phyloP scores from a whole-genome alignment of 2,113 vertebrate genomes.

The Reinhardtius hippoglossoides region DNA sequence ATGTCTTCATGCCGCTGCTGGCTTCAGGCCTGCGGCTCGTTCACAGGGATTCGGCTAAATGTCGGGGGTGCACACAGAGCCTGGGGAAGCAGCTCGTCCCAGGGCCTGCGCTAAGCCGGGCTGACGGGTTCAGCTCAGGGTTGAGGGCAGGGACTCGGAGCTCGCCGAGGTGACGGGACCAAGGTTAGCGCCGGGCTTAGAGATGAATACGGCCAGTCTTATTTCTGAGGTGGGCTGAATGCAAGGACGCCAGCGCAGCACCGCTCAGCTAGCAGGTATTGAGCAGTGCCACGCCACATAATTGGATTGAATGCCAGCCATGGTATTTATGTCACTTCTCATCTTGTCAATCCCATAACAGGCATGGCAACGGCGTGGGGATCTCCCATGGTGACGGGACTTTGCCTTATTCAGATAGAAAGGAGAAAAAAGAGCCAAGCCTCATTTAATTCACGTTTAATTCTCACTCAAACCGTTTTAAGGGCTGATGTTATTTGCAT shows the following conservation, averaged over 20 bases:
- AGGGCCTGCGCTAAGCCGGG: slow-evolving; percentile 88
- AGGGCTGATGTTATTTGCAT: slow-evolving; percentile 96
- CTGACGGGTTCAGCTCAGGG: slow-evolving; percentile 91
- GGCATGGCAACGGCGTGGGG: slow-evolving; percentile 90
- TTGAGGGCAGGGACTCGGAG: slow-evolving; percentile 86
- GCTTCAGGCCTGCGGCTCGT: too few relatives aligned
- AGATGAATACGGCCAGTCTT: slow-evolving; percentile 75
- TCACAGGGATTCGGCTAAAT: too few relatives aligned
- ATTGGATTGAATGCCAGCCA: slow-evolving; percentile 97
- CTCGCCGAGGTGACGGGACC: slow-evolving; percentile 76
- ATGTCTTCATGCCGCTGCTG: too few relatives aligned
- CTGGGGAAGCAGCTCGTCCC: slow-evolving; percentile 44
- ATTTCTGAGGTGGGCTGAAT: slow-evolving; percentile 89
- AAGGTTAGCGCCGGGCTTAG: slow-evolving; percentile 58
- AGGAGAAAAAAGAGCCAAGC: slow-evolving; percentile 81
- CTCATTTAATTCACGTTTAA: slow-evolving; percentile 98
- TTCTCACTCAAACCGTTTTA: slow-evolving; percentile 91
- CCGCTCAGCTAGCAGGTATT: slow-evolving; percentile 92
- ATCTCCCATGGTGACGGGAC: slow-evolving; percentile 84
- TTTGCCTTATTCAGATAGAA: slow-evolving; percentile 86
- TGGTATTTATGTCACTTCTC: slow-evolving; percentile 99
- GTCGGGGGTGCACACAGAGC: background rate
- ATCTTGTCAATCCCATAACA: slow-evolving; percentile 97
- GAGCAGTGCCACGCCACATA: slow-evolving; percentile 93
- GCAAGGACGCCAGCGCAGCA: slow-evolving; percentile 88